phyloP scores from a whole-genome alignment of 2,797 vertebrate genomes.

The Sorex maritimensis region DNA sequence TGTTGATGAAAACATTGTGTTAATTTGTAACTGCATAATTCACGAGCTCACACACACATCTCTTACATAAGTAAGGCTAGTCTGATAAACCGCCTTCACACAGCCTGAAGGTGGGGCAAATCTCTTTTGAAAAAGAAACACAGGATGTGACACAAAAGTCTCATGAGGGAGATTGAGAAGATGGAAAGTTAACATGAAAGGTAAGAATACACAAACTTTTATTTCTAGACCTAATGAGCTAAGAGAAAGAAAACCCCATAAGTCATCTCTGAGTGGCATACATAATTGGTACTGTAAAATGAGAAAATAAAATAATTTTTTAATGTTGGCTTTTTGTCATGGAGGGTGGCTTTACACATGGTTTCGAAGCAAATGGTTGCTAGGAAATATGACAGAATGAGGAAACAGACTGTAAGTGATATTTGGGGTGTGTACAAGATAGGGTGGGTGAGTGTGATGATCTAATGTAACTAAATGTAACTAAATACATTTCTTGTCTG shows the following conservation, averaged over 20 bases:
- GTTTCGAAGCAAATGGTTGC: conserved; percentile 80
- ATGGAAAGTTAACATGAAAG: conserved; percentile 77
- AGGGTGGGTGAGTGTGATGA: conserved; percentile 79
- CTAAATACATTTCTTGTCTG: conserved; percentile 73
- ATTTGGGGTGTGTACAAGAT: conserved; percentile 79
- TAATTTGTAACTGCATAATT: conserved; percentile 83
- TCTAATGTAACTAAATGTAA: conserved; percentile 83
- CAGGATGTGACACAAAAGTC: conserved; percentile 73
- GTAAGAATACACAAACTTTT: conserved; percentile 72
- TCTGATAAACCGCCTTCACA: conserved; percentile 78
- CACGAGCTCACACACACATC: conserved; percentile 76
- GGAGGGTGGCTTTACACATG: conserved; percentile 68
- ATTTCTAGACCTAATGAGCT: conserved; percentile 74
- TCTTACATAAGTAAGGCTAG: conserved; percentile 70
- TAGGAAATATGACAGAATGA: conserved; percentile 83
- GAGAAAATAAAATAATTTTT: conserved; percentile 65
- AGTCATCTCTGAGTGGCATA: conserved; percentile 64
- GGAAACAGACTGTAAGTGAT: conserved; percentile 82
- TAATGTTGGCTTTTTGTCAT: conserved; percentile 73
- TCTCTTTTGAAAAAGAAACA: conserved; percentile 79
- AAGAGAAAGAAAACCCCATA: conserved; percentile 54
- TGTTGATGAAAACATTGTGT: conserved; percentile 47
- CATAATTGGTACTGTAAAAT: conserved; percentile 70
- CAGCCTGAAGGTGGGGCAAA: conserved; percentile 74
- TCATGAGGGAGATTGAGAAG: conserved; percentile 75